These are phyloP conservation scores for Anoncus sp. DNA, from an alignment of 2,888 invertebrate genomes.

Conservation along the genomic window DNA sequence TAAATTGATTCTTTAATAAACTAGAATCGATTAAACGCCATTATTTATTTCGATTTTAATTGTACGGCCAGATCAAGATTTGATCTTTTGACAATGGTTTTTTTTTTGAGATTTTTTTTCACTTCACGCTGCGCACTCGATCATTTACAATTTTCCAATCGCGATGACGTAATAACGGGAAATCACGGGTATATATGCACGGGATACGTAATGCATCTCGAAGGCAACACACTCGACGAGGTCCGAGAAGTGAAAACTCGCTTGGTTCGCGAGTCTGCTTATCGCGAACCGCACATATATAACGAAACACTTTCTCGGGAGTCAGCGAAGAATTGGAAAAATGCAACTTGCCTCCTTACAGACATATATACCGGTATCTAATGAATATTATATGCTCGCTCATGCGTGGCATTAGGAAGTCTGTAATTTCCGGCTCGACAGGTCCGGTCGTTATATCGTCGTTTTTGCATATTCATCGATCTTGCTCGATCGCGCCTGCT, in stretches of 20 bases:
- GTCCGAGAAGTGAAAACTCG: slow-evolving; percentile 63
- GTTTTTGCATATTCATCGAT: slow-evolving; percentile 62
- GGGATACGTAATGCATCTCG: slow-evolving; percentile 41
- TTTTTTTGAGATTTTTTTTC: not conserved
- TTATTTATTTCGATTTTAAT: no score
- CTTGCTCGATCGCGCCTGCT: slow-evolving; percentile 23
- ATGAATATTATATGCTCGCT: slow-evolving; percentile 49
- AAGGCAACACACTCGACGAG: slow-evolving; percentile 40
- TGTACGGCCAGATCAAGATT: no score
- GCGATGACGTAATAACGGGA: slow-evolving; percentile 52
- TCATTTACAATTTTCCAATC: slow-evolving; percentile 47
- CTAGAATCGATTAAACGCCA: not conserved
- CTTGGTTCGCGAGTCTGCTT: slow-evolving; percentile 42
- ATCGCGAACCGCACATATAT: slow-evolving; percentile 42
- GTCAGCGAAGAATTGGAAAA: slow-evolving; percentile 50
- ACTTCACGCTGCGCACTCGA: not conserved
- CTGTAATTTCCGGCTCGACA: slow-evolving; percentile 59
- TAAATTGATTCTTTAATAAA: not conserved
- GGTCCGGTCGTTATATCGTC: slow-evolving; percentile 48
- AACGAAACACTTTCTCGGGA: slow-evolving; percentile 61
- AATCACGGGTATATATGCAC: slow-evolving; percentile 36
- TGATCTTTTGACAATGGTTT: no score
- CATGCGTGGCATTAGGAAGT: slow-evolving; percentile 62
- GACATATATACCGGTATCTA: slow-evolving; percentile 36
- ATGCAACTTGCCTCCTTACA: slow-evolving; percentile 34